Evolutionary conservation across 2,797 vertebrate species (phyloP).

Genomic region (Takifugu rubripes): DNA sequence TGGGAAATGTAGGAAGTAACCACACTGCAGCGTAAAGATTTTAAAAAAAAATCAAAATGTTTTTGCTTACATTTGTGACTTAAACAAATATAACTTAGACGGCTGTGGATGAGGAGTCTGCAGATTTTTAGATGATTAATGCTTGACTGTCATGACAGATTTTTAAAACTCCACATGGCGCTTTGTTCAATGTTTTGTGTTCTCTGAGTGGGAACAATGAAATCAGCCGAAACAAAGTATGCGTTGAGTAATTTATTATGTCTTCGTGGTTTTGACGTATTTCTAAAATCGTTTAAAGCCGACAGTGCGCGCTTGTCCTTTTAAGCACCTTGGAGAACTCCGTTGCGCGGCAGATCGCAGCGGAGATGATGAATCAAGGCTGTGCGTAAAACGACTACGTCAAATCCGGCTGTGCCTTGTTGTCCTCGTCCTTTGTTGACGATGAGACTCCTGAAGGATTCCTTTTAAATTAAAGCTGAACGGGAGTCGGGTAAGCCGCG

Average conservation of each 20-base stretch:
- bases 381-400: conserved; percentile 58
- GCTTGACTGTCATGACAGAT: too few relatives aligned
- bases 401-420: conserved; percentile 28
- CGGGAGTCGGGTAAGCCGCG: not conserved
- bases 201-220: too few relatives aligned
- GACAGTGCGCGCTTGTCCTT: conserved; percentile 18
- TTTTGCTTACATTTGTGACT: too few relatives aligned
- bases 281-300: not conserved
- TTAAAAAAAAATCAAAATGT: too few relatives aligned
- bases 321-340: conserved; percentile 81
- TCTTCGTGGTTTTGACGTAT: not conserved
- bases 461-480: conserved; percentile 1
- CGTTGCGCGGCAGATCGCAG: conserved; percentile 40
- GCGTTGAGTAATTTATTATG: not conserved
- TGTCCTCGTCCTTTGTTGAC: conserved; percentile 27
- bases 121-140: too few relatives aligned
- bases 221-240: too few relatives aligned
- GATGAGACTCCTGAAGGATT: not conserved
- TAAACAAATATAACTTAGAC: too few relatives aligned
- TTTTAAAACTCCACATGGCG: too few relatives aligned
- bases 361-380: conserved; percentile 31
- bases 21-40: too few relatives aligned
- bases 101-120: too few relatives aligned
- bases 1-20: conserved; percentile 68
- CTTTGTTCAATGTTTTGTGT: too few relatives aligned